These are phyloP conservation scores for Falcaria lacertinaria DNA, from an alignment of 2,888 invertebrate species.

Conservation along the genomic window DNA sequence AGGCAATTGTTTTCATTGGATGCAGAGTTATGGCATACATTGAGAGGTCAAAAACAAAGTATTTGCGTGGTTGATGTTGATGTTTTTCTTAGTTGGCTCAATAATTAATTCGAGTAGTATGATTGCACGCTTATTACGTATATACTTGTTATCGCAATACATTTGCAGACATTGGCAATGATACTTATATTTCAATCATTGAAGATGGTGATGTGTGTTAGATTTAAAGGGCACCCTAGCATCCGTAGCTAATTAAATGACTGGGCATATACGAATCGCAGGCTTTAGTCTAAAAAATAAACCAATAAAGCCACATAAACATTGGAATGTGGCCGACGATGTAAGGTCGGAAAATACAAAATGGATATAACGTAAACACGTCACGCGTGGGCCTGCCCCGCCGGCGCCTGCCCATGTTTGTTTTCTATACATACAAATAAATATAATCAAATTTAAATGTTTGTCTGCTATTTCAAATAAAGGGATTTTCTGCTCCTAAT, in stretches of 20 bases:
- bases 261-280: no score
- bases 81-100: conserved; percentile 5
- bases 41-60: conserved; percentile 8
- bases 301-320: not conserved
- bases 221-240: no score
- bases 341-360: not conserved
- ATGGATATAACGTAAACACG: conserved; percentile 10
- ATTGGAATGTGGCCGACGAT: not conserved
- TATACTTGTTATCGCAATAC: not conserved
- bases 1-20: conserved; percentile 16
- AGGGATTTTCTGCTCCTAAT: no score
- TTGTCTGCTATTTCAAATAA: no score
- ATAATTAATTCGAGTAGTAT: conserved; percentile 7
- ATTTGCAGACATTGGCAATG: no score
- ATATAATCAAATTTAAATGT: not conserved
- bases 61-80: conserved; percentile 8
- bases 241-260: no score
- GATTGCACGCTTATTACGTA: not conserved
- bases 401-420: conserved; percentile 11
- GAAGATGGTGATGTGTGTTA: no score
- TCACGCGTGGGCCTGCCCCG: conserved; percentile 15
- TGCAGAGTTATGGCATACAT: conserved; percentile 10
- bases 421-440: conserved; percentile 7
- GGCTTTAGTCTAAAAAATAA: no score
- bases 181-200: no score